Evolutionary conservation across 2,797 vertebrate genomes (phyloP), one percentile per base, ranked within the genome.

Genomic region (Crocodylus rhombifer): DNA sequence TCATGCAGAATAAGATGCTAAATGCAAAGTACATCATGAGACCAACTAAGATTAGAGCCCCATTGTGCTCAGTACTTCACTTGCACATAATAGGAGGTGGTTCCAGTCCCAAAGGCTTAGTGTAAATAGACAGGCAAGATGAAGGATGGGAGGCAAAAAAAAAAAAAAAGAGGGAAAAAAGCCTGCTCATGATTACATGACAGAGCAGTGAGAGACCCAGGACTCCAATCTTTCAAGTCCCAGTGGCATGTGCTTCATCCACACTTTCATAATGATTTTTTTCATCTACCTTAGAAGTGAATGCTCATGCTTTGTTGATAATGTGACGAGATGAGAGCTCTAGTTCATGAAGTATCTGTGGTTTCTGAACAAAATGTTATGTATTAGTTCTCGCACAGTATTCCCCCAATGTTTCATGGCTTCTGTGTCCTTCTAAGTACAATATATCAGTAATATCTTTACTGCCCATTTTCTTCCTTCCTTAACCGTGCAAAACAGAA

Each of bases 21-120:
- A 75, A 82, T 80, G 42, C 55, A 91, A 80, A 93, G 64, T 60
- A 67, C 73, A 86, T 77, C 85, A 5, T 82, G 82, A 92, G 78
- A 92, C 60, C 63, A 33, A 73, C 26, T 75, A 82, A 78, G 74
- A 96, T 96, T 90, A 67, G 65, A 30, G 17, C 18, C 30, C 65
- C 65, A 62, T 67, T 93, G 89, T 88, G 5, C 80, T 21, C 76
- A 56, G 76, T 76, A 82, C 63, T 82, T 77, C 21, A 64, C 10
- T 79, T 85, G 77, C 57, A 86, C 56, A 64, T 16, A 78, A 71
- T 64, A 91, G 51, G 94, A 84, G 30, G 57, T 71, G 78, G n/a
- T 64, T 55, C 87, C 82, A 77, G 81, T 82, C 67, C 36, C 58
- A 64, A 82, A 69, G 83, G 79, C 82, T 92, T 91, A 85, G 14